These are phyloP conservation scores for Drosophila watanabei DNA, from an alignment of 1,140 invertebrate genomes.

Conservation along the genomic window DNA sequence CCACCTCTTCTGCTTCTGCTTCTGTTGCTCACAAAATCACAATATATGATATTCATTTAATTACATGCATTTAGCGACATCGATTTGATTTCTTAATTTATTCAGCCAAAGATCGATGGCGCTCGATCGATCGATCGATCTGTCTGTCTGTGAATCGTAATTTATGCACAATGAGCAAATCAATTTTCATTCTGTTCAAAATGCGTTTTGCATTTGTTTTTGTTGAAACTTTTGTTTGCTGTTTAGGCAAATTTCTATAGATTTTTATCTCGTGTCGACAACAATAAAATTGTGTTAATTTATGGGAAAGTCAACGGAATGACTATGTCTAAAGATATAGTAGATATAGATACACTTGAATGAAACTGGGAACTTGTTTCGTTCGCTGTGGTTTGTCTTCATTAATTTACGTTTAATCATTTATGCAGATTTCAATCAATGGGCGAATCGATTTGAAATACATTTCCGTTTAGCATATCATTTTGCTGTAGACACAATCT, in stretches of 20 bases:
- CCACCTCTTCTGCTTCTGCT: slow-evolving; percentile 27
- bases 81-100: slow-evolving; percentile 61
- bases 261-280: slow-evolving; percentile 79
- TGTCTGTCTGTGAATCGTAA: slow-evolving; percentile 40
- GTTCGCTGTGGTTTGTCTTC: slow-evolving; percentile 58
- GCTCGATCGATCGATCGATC: slow-evolving; percentile 27
- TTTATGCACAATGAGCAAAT: slow-evolving; percentile 72
- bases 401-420: slow-evolving; percentile 79
- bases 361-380: slow-evolving; percentile 66
- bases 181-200: slow-evolving; percentile 72
- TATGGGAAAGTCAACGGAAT: slow-evolving; percentile 70
- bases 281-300: slow-evolving; percentile 83
- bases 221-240: slow-evolving; percentile 65
- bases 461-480: slow-evolving; percentile 70
- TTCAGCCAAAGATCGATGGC: slow-evolving; percentile 43
- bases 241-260: slow-evolving; percentile 80
- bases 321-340: slow-evolving; percentile 41
- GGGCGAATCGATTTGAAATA: slow-evolving; percentile 64
- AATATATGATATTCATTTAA: slow-evolving; percentile 49
- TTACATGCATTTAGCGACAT: slow-evolving; percentile 53
- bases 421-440: slow-evolving; percentile 81
- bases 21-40: slow-evolving; percentile 37
- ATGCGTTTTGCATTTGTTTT: slow-evolving; percentile 44
- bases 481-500: slow-evolving; percentile 20
- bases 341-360: slow-evolving; percentile 35